Percentiles rank a stretch among this genome's conserved stretches.
These are phyloP conservation scores for Crotalus viridis DNA, from an alignment of 2,113 vertebrate genomes.

Conservation along the genomic window DNA sequence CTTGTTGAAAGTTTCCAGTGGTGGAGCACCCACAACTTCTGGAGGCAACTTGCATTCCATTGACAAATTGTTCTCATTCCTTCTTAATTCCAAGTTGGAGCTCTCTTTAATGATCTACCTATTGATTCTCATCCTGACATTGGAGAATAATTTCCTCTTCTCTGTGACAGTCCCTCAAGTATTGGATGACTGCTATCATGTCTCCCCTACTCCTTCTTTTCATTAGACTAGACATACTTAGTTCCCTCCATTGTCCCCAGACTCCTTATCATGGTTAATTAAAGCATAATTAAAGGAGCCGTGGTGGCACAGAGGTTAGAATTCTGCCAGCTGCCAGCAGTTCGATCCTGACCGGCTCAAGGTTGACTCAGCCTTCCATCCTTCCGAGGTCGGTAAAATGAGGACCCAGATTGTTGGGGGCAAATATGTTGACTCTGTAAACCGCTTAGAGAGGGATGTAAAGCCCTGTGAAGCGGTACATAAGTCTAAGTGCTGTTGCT, in stretches of 20 bases:
- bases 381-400: neutral
- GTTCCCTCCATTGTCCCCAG: neutral
- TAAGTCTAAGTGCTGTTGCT: neutral
- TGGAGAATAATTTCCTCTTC: too few species aligned
- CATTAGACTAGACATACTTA: neutral
- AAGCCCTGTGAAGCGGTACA: neutral
- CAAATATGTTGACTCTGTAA: rapidly evolving
- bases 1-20: too few species aligned
- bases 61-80: too few species aligned
- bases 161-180: too few species aligned
- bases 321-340: neutral
- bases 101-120: too few species aligned
- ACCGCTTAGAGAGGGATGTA: neutral
- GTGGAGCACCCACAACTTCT: too few species aligned
- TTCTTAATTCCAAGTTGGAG: too few species aligned
- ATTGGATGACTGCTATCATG: neutral
- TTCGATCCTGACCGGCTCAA: neutral
- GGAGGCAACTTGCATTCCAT: too few species aligned
- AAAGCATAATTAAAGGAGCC: neutral
- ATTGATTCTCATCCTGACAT: too few species aligned
- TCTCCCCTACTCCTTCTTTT: neutral
- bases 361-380: neutral
- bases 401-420: neutral
- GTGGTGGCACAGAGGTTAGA: neutral
- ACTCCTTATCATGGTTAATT: neutral